Evolutionary conservation across 2,888 invertebrate species (phyloP).

Genomic region (Maniola hyperantus): DNA sequence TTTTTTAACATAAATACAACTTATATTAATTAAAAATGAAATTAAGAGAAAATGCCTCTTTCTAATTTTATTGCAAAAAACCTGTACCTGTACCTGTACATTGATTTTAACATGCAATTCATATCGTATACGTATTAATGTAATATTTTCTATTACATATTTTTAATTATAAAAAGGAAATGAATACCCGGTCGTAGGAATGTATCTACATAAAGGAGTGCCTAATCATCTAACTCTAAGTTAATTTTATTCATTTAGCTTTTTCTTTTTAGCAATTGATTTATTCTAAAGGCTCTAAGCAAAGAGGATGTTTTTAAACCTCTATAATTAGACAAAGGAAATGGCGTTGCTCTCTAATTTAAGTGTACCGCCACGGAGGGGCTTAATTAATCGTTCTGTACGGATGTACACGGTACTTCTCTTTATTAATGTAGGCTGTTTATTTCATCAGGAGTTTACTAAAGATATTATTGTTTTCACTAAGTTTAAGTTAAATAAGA

Average conservation of each 20-base stretch:
- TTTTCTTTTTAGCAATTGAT: neutral
- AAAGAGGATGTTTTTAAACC: constrained; percentile 38
- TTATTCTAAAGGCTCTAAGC: constrained; percentile 23
- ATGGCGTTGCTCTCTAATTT: constrained; percentile 49
- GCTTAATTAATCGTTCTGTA: constrained; percentile 51
- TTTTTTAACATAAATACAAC: neutral
- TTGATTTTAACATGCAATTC: too few species aligned
- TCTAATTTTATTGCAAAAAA: neutral
- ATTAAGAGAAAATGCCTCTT: constrained; percentile 3
- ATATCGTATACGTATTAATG: too few species aligned
- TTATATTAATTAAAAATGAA: neutral
- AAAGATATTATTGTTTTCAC: constrained; percentile 38
- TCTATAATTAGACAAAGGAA: constrained; percentile 50
- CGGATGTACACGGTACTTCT: constrained; percentile 44
- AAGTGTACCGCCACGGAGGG: constrained; percentile 44
- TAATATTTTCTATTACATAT: too few species aligned
- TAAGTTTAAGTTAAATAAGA: constrained; percentile 1
- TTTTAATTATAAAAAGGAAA: too few species aligned
- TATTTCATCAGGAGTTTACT: constrained; percentile 33
- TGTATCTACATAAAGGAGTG: neutral
- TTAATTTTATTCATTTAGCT: neutral
- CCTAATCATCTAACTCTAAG: neutral
- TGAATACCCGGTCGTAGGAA: neutral
- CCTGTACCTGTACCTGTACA: neutral
- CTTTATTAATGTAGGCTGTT: constrained; percentile 42